phyloP scores from a whole-genome alignment of 2,888 invertebrate species.

The Himalopsyche japonica region DNA sequence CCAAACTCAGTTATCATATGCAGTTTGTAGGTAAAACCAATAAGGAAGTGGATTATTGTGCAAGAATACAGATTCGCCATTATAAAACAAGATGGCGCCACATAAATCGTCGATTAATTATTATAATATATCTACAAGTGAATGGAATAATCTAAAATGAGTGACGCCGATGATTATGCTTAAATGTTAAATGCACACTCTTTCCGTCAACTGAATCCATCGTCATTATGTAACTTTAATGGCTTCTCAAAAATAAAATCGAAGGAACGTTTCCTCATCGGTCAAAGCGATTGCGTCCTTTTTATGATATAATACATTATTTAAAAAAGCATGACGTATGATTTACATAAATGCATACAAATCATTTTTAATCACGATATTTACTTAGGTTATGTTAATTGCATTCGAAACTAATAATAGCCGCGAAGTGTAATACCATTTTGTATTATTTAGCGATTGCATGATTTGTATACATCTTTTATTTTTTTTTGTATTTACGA shows the following conservation, averaged over 20 bases:
- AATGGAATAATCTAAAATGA: not conserved
- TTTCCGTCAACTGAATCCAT: not conserved
- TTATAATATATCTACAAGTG: not conserved
- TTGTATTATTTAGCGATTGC: not conserved
- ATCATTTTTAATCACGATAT: not conserved
- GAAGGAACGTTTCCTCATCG: not conserved
- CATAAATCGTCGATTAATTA: not conserved
- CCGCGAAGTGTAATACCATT: not conserved
- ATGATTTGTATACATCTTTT: not conserved
- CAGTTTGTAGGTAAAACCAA: no score
- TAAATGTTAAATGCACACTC: not conserved
- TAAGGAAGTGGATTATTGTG: no score
- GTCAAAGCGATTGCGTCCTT: not conserved
- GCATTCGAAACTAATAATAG: not conserved
- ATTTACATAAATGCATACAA: constrained; percentile 1
- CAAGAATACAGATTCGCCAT: no score
- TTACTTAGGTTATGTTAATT: not conserved
- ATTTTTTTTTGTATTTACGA: not conserved
- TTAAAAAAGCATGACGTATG: not conserved
- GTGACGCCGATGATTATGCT: not conserved
- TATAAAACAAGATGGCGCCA: no score
- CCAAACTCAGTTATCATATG: not conserved
- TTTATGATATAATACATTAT: not conserved
- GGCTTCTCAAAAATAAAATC: not conserved
- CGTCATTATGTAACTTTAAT: not conserved